Conservation (phyloP, 2,797 vertebrate species). For the Danio jaintianensis region DNA sequence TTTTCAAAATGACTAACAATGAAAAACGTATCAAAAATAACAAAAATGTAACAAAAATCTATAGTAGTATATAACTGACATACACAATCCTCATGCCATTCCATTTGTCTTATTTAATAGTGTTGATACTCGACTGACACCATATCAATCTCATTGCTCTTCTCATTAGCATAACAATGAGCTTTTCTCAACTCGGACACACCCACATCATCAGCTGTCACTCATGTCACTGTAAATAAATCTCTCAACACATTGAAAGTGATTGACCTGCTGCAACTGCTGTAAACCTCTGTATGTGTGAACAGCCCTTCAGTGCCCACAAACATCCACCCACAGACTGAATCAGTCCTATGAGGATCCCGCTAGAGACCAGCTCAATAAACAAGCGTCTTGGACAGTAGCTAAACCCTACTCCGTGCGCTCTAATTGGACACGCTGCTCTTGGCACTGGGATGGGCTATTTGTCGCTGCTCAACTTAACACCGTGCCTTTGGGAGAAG, state of each 20-base stretch:
- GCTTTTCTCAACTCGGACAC: background rate
- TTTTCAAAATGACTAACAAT: no score
- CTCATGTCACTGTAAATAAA: background rate
- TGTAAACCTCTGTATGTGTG: conserved; percentile 10
- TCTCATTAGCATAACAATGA: background rate
- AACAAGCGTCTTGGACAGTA: conserved; percentile 50
- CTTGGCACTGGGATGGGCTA: conserved; percentile 49
- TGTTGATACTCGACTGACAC: background rate
- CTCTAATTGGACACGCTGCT: conserved; percentile 59
- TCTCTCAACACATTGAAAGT: background rate
- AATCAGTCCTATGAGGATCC: conserved; percentile 14
- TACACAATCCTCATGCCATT: no score
- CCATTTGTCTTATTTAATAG: background rate
- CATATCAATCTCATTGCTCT: background rate
- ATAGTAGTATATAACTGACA: no score
- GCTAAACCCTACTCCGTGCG: conserved; percentile 51
- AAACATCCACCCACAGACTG: conserved; percentile 11
- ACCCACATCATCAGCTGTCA: background rate
- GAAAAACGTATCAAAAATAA: no score
- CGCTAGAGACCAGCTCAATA: conserved; percentile 24
- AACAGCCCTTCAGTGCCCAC: background rate
- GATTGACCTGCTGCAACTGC: background rate
- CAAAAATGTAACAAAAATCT: no score
- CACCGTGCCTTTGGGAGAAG: conserved; percentile 59
- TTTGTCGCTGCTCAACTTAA: conserved; percentile 59